phyloP scores from a whole-genome alignment of 2,797 vertebrate species.

The Rhadinocentrus ornatus region DNA sequence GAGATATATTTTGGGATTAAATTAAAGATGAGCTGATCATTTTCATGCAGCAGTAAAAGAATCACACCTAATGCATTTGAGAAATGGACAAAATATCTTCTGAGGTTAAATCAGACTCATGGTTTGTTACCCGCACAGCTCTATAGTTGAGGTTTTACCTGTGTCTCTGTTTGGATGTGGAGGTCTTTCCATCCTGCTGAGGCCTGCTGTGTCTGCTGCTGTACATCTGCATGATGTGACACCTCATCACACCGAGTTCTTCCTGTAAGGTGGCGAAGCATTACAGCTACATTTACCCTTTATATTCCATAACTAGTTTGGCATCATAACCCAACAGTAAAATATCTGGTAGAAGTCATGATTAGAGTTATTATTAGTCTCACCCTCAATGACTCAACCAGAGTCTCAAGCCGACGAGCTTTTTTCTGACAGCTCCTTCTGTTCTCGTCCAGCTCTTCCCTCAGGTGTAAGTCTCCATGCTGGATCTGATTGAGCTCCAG shows the following conservation, averaged over 20 bases:
- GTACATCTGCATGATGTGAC: constrained; percentile 79
- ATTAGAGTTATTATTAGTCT: constrained; percentile 18
- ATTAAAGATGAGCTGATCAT: too few relatives aligned
- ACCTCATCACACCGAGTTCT: constrained; percentile 78
- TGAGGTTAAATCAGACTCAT: background rate
- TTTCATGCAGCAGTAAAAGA: too few relatives aligned
- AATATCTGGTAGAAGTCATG: background rate
- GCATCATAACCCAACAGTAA: background rate
- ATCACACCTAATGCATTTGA: background rate
- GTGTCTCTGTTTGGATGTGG: constrained; percentile 53
- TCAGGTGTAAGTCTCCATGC: constrained; percentile 79
- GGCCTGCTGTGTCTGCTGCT: constrained; percentile 47
- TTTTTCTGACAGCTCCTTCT: constrained; percentile 80
- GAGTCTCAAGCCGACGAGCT: constrained; percentile 75
- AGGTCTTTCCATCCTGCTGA: constrained; percentile 65
- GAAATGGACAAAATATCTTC: background rate
- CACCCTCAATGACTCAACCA: constrained; percentile 81
- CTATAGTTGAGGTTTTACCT: constrained; percentile 38
- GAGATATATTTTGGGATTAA: too few relatives aligned
- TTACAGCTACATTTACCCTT: background rate
- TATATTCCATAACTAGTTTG: background rate
- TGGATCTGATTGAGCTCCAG: constrained; percentile 84
- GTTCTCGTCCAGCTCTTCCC: constrained; percentile 82
- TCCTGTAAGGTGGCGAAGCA: constrained; percentile 63
- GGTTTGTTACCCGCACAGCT: background rate